These are phyloP conservation scores for Chymomyza costata DNA, from an alignment of 1,140 invertebrate species.

Conservation along the genomic window DNA sequence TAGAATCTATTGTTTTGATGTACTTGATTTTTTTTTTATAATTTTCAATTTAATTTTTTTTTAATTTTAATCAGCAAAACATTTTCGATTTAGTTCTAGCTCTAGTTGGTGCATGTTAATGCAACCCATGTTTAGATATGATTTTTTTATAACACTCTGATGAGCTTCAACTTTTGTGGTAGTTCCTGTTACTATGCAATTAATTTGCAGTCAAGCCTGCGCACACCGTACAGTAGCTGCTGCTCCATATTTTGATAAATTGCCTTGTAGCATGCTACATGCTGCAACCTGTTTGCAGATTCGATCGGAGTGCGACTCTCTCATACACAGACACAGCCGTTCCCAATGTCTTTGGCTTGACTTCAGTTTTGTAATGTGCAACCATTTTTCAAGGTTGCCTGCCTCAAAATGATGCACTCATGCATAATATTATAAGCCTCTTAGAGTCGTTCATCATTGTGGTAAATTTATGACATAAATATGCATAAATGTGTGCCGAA, in stretches of 20 bases:
- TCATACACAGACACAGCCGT: too few species aligned
- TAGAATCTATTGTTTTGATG: too few species aligned
- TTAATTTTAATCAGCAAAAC: too few species aligned
- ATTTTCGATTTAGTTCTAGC: too few species aligned
- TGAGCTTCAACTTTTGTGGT: too few species aligned
- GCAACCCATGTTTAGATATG: too few species aligned
- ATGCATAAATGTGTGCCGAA: conserved; percentile 63
- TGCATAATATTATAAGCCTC: conserved; percentile 45
- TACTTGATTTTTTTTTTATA: too few species aligned
- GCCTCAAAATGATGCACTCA: conserved; percentile 44
- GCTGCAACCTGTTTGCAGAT: conserved; percentile 46
- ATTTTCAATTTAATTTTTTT: too few species aligned
- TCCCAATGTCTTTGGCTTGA: neutral
- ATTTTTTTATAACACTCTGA: too few species aligned
- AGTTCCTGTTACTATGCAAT: too few species aligned
- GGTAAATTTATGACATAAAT: conserved; percentile 69
- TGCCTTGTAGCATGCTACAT: conserved; percentile 2
- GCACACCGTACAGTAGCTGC: conserved; percentile 2
- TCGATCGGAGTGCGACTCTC: conserved; percentile 13
- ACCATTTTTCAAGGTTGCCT: conserved; percentile 59
- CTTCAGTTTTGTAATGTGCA: conserved; percentile 11
- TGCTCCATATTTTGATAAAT: conserved; percentile 45
- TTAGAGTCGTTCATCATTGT: conserved; percentile 13
- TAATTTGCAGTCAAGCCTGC: too few species aligned
- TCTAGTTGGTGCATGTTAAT: too few species aligned